Evolutionary conservation across 2,113 vertebrate species (phyloP).

Genomic region (Tragulus kanchil): DNA sequence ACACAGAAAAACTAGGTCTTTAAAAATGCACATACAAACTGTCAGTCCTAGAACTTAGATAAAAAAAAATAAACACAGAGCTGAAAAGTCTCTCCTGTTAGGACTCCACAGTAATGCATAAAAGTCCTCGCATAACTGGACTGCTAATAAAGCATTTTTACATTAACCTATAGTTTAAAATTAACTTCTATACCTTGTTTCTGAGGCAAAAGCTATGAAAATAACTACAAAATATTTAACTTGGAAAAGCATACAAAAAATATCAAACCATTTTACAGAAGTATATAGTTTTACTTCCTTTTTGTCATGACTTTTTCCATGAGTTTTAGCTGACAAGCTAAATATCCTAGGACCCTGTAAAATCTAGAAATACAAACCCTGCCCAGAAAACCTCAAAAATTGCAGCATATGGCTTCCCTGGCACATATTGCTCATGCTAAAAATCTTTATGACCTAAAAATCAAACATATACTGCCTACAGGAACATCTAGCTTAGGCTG

Average conservation of each 20-base stretch:
- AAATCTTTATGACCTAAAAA: neutral
- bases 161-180: neutral
- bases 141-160: constrained; percentile 6
- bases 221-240: neutral
- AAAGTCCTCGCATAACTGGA: neutral
- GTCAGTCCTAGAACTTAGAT: neutral
- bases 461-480: neutral
- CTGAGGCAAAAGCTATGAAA: constrained; percentile 30
- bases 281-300: neutral
- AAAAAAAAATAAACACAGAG: constrained; percentile 5
- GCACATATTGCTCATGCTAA: neutral
- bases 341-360: neutral
- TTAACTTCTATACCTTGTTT: neutral
- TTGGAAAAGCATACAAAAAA: constrained; percentile 28
- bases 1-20: neutral
- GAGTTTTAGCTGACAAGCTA: neutral
- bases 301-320: neutral
- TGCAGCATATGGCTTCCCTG: neutral
- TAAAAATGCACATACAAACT: neutral
- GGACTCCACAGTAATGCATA: neutral
- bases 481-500: neutral
- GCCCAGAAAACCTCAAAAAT: neutral
- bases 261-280: neutral
- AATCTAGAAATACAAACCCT: constrained; percentile 3
- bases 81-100: neutral